Evolutionary conservation across 2,888 invertebrate species (phyloP), one percentile per base, ranked within the genome.

Genomic region (Miltochrista miniata): DNA sequence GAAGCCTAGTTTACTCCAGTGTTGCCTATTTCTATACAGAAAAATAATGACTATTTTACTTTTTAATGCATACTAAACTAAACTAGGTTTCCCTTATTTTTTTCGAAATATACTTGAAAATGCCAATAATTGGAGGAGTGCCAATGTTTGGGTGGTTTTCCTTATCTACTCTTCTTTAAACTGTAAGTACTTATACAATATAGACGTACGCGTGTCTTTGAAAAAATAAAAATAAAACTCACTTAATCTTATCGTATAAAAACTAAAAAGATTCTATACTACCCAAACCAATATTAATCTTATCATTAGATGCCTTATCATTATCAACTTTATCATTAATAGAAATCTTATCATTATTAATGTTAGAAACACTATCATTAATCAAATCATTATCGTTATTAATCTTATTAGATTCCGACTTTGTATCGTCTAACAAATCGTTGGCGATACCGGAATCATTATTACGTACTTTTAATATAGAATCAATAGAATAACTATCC

Each of bases 201-300:
- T 24, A 24, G 5, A 24, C 18, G 5, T 24, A 24, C 18, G 3
- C 18, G 8, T 12, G 33, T 34, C 31, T 14, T 2, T 1, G 10
- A 13, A 0, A 37, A 45, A 36, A 36, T 14, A 45, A 36, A 45
- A 45, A n/a, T n/a, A n/a, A n/a, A n/a, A n/a, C n/a, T 29, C 8
- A 30, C 35, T 35, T 11, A 3, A 18, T 35, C 38, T 43, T 24
- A 48, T 31, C n/a, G 14, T 39, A 35, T 50, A 46, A 33, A 46
- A 54, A 44, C 36, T 47, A 43, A 44, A 50, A 30, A 45, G 37
- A 3, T n/a, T 45, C 35, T 12, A 43, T 48, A 10, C 34, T 40
- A 48, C 48, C 44, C 18, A 52, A 36, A 14, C 36, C 36, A 0
- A 37, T 12, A 12, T 38, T 34, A 8, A 3, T 30, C 0, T 39